phyloP scores from a whole-genome alignment of 1,140 invertebrate genomes.

The Tetragnatha versicolor region DNA sequence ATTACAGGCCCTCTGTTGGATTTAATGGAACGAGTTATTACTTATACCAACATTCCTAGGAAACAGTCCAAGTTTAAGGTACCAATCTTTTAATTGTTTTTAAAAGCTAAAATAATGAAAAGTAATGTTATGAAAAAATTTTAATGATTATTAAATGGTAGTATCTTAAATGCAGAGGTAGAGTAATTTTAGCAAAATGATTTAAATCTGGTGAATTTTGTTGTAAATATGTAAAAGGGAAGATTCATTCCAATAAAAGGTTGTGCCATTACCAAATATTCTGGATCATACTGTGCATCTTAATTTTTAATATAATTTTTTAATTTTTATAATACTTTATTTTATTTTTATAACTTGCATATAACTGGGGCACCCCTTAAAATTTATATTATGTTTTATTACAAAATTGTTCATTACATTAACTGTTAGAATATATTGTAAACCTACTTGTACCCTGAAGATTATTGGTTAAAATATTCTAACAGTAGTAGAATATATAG shows the following conservation, averaged over 20 bases:
- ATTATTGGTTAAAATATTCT: too few species aligned
- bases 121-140: conserved; percentile 10
- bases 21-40: conserved; percentile 76
- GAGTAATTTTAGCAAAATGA: neutral
- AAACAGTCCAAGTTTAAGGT: conserved; percentile 86
- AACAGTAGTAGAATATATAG: too few species aligned
- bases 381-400: too few species aligned
- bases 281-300: too few species aligned
- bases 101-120: conserved; percentile 14
- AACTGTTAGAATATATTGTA: too few species aligned
- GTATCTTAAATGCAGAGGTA: neutral
- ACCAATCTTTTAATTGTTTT: conserved; percentile 28
- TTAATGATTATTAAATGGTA: neutral
- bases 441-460: too few species aligned
- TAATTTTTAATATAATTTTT: too few species aligned
- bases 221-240: neutral
- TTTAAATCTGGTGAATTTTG: neutral
- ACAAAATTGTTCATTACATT: too few species aligned
- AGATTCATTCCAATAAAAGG: neutral
- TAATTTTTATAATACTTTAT: too few species aligned
- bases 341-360: too few species aligned
- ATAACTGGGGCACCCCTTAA: too few species aligned
- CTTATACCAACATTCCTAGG: conserved; percentile 86
- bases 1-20: conserved; percentile 68
- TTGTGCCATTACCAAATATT: neutral